Conservation (phyloP, 2,113 vertebrate genomes). For the Dicaeum eximium region DNA sequence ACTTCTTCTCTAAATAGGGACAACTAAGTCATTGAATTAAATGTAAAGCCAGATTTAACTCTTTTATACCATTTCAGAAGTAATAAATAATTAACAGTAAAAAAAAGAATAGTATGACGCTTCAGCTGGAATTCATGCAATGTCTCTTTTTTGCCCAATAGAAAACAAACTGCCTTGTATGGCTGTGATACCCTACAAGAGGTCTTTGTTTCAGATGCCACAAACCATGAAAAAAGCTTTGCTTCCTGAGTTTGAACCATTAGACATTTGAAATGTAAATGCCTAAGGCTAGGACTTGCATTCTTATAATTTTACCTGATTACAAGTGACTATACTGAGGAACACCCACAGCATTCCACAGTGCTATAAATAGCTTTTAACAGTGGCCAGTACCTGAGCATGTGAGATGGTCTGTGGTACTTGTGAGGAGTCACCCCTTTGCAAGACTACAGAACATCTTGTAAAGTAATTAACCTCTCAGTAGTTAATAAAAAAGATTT, state of each 20-base stretch:
- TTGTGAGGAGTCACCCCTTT: background rate
- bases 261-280: background rate
- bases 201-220: background rate
- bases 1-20: background rate
- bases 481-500: background rate
- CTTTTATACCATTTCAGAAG: background rate
- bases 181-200: background rate
- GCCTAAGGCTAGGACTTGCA: slow-evolving; percentile 12
- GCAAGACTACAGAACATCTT: background rate
- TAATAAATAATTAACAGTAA: slow-evolving; percentile 52
- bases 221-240: background rate
- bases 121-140: background rate
- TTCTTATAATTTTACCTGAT: background rate
- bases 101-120: background rate
- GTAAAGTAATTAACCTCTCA: background rate
- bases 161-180: slow-evolving; percentile 10
- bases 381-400: background rate
- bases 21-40: background rate
- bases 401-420: background rate
- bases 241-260: background rate
- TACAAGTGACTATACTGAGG: background rate
- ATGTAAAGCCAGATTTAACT: background rate
- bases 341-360: slow-evolving; percentile 32
- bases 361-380: background rate
- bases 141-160: background rate